phyloP scores from a whole-genome alignment of 2,888 invertebrate genomes.

The Thereva unica region DNA sequence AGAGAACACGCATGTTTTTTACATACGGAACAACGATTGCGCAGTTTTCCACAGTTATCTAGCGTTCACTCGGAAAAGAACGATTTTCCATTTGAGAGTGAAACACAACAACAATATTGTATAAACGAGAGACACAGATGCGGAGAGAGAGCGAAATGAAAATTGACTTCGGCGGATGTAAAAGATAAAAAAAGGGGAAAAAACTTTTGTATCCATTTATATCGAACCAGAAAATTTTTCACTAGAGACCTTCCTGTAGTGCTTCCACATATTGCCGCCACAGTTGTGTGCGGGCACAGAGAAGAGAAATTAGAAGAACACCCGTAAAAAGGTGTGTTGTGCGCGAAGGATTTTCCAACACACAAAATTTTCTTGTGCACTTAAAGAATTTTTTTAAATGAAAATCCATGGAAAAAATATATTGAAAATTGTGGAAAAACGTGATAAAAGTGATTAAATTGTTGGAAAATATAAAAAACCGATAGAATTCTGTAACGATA shows the following conservation, averaged over 20 bases:
- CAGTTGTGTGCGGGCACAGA: constrained; percentile 31
- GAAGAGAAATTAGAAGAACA: constrained; percentile 38
- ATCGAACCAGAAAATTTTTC: constrained; percentile 30
- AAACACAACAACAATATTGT: constrained; percentile 10
- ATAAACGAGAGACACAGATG: neutral
- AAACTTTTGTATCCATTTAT: constrained; percentile 24
- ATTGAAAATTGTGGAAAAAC: constrained; percentile 31
- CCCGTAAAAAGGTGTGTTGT: constrained; percentile 46
- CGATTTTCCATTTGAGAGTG: constrained; percentile 30
- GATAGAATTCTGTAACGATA: constrained; percentile 16
- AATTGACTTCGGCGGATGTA: constrained; percentile 3
- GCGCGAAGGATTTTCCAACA: constrained; percentile 45
- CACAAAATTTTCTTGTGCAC: constrained; percentile 43
- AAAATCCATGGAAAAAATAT: constrained; percentile 31
- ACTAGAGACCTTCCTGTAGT: neutral
- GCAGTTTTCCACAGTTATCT: neutral
- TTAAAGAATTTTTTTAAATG: constrained; percentile 5
- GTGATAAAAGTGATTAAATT: constrained; percentile 35
- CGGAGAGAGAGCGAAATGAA: neutral
- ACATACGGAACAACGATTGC: constrained; percentile 10
- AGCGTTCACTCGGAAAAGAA: constrained; percentile 35
- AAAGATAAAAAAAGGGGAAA: neutral
- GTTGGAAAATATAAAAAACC: constrained; percentile 14
- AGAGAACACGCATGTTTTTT: constrained; percentile 22
- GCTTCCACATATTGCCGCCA: constrained; percentile 7